Percentiles rank a stretch among this genome's conserved stretches.
Conservation (phyloP, 2,113 vertebrate species). For the Ceyx melanurus region DNA sequence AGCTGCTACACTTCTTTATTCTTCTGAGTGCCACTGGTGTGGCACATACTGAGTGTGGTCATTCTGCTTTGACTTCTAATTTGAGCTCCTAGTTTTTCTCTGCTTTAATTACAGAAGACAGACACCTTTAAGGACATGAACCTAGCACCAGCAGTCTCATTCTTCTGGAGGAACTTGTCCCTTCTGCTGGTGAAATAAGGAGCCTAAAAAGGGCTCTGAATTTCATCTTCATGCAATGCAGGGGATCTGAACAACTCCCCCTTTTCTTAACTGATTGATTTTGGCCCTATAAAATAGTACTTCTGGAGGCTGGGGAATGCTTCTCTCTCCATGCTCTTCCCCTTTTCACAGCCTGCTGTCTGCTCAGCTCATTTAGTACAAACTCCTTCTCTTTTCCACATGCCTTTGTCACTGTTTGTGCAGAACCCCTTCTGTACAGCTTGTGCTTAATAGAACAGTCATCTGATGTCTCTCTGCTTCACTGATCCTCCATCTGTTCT, state of each 20-base stretch:
- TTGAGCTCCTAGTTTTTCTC: background rate
- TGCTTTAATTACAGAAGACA: background rate
- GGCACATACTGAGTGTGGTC: background rate
- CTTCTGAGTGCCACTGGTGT: background rate
- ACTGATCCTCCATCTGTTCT: conserved; percentile 54
- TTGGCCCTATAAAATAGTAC: background rate
- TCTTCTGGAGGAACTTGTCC: background rate
- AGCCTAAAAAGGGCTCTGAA: background rate
- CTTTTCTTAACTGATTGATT: background rate
- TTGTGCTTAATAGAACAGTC: conserved; percentile 55
- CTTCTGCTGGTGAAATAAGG: background rate
- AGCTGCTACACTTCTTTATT: background rate
- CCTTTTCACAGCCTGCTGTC: background rate
- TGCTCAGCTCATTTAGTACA: background rate
- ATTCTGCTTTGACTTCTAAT: background rate
- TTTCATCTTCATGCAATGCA: background rate
- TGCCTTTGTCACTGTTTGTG: conserved; percentile 17
- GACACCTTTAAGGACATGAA: background rate
- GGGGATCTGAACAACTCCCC: background rate
- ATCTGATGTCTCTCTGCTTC: background rate
- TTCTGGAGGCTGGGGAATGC: background rate
- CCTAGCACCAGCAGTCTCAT: background rate
- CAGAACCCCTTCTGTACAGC: conserved; percentile 41
- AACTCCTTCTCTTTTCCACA: background rate
- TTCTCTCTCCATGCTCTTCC: background rate